Evolutionary conservation across 2,113 vertebrate species (phyloP), one percentile per base, ranked within the genome.

Genomic region (Candoia aspera): DNA sequence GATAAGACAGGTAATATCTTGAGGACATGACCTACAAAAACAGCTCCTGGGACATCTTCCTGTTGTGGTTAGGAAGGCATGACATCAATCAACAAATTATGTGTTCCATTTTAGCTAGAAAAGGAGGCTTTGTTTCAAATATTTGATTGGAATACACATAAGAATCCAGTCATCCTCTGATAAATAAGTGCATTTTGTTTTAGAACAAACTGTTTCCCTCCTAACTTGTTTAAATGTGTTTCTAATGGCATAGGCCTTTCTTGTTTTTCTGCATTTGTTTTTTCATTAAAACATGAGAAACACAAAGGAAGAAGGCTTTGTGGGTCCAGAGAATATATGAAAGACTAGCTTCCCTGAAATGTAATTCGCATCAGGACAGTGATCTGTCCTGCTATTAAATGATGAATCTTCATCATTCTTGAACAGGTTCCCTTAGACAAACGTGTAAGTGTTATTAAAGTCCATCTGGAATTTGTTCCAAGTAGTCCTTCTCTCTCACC

Each of bases 391-490:
- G 94, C 96, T 97, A 96, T 96, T 93, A 90, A 97, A 97, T 97
- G 97, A 97, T 96, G 96, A 97, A 92, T 95, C 96, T 97, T 97
- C 96, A 96, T 98, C 96, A 96, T 95, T 96, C 96, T 96, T 97
- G 93, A 96, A 95, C 96, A 97, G 97, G 96, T 96, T 97, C 94
- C 90, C 97, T 97, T 96, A 93, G 96, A 97, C 95, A 97, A 98
- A 97, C 97, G 97, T 97, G 95, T 95, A 97, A 96, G 97, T 97
- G 97, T 97, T 19, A 79, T 42, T 97, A 97, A 97, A 97, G 95
- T 97, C 98, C 97, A 98, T 98, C 98, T 98, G 97, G 96, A 98
- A 97, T 97, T 97, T 96, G 94, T 97, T 98, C 98, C 98, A 98
- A 97, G 91, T 95, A 91, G 97, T 95, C 53, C 84, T 96, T 97